Conservation (phyloP, 2,113 vertebrate genomes). For the Sceloporus tristichus region DNA sequence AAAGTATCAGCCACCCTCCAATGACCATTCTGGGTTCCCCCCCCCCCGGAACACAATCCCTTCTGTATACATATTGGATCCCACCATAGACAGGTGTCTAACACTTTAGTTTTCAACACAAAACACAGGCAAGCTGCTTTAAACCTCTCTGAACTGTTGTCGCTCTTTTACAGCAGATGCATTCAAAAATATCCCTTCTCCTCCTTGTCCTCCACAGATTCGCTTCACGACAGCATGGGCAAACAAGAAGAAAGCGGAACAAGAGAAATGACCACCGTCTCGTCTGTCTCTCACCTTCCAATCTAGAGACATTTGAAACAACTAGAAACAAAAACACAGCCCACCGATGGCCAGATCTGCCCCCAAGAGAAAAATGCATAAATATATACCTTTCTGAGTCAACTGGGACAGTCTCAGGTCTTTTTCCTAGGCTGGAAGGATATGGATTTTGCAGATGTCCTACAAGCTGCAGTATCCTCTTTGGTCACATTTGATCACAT, state of each 20-base stretch:
- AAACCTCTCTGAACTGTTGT: background rate
- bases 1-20: constrained; percentile 42
- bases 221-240: constrained; percentile 45
- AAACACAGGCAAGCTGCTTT: constrained; percentile 8
- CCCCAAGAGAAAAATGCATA: constrained; percentile 48
- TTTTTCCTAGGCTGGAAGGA: constrained; percentile 48
- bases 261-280: background rate
- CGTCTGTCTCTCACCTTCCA: constrained; percentile 25
- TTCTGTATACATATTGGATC: constrained; percentile 48
- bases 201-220: constrained; percentile 30
- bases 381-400: constrained; percentile 69
- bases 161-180: constrained; percentile 28
- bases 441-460: constrained; percentile 67
- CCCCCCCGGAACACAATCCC: constrained; percentile 20
- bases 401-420: constrained; percentile 48
- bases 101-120: constrained; percentile 45
- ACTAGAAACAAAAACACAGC: background rate
- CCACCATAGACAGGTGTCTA: constrained; percentile 30
- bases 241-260: constrained; percentile 31
- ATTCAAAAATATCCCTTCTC: constrained; percentile 54
- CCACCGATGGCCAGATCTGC: background rate
- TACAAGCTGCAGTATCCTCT: constrained; percentile 54
- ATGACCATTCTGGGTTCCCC: constrained; percentile 27
- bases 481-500: constrained; percentile 70
- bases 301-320: constrained; percentile 29